A percentile compares a stretch with the other conserved stretches of the same genome.
Evolutionary conservation across 2,797 vertebrate species (phyloP).

Genomic region (Sebastes cheni): DNA sequence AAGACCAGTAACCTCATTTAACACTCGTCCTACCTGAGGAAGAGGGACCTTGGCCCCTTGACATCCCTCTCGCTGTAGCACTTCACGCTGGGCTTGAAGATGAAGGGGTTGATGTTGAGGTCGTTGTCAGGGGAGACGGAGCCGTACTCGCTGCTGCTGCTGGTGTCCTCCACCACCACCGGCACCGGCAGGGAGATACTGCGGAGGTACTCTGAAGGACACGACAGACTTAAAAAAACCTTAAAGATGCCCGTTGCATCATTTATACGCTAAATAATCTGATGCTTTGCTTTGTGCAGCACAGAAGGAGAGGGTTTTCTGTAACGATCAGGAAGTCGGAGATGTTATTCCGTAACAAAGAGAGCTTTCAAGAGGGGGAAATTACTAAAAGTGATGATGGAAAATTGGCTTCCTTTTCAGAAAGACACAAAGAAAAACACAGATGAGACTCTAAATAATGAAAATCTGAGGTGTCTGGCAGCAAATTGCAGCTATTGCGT

Average conservation of each 20-base stretch:
- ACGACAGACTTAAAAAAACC: background rate
- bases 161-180: slow-evolving; percentile 96
- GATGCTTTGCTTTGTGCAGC: background rate
- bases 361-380: background rate
- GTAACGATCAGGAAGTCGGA: background rate
- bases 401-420: slow-evolving; percentile 1
- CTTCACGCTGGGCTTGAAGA: slow-evolving; percentile 93
- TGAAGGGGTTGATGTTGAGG: slow-evolving; percentile 93
- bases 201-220: slow-evolving; percentile 89
- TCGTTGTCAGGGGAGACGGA: slow-evolving; percentile 98
- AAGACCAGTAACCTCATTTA: background rate
- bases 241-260: background rate
- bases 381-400: background rate
- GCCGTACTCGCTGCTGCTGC: slow-evolving; percentile 97
- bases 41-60: slow-evolving; percentile 90
- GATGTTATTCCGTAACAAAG: background rate
- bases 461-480: background rate
- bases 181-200: slow-evolving; percentile 97
- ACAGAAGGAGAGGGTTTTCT: background rate
- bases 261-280: background rate
- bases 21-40: slow-evolving; percentile 87
- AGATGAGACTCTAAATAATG: background rate
- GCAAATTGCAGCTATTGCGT: background rate
- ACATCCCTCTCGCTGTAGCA: slow-evolving; percentile 94
- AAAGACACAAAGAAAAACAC: background rate